Base-by-base conservation (phyloP, 2,888 invertebrate genomes). In the Neoscelio sp. region DNA sequence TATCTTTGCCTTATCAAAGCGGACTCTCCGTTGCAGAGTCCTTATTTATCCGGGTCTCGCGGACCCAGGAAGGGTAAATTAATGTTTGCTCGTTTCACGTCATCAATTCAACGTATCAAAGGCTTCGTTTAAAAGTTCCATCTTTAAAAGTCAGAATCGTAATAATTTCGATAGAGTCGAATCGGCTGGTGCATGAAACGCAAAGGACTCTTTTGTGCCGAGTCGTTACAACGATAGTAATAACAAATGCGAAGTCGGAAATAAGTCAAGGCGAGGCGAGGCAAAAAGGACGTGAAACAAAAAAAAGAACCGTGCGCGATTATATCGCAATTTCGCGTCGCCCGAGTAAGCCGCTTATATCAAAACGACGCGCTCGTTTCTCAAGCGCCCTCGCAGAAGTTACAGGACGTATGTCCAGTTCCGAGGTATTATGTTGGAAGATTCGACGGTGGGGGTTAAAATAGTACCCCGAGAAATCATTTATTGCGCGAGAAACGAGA, bases 321-420 rank as follows among this genome's bases (percentile, higher is more conserved):
- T 68, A 50, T 70, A 77, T 78, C 73, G 80, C 78, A 82, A 82
- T 84, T 83, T 82, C 64, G 62, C 71, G 70, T 78, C 65, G 78
- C 44, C 70, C 73, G 67, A 50, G 60, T 83, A 84, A 83, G 82
- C 84, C 67, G 84, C 82, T 82, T 82, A 82, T 67, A 79, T 78
- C 75, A 80, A 81, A 79, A 80, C 65, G 81, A 67, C 62, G 54
- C 42, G 73, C 68, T 78, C 80, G 71, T 79, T 81, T 80, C 74
- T 82, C 77, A 80, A 83, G 65, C 76, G 64, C 40, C 42, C 48
- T 30, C 62, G 58, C 42, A 35, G 42, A 54, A 67, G 60, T 78
- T 74, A 73, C 65, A 62, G 71, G 80, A 78, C 80, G 80, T 84
- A 82, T 80, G 82, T 78, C 80, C 77, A 80, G 73, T 28, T 15